phyloP scores from a whole-genome alignment of 2,797 vertebrate species.

The Monodelphis domestica region DNA sequence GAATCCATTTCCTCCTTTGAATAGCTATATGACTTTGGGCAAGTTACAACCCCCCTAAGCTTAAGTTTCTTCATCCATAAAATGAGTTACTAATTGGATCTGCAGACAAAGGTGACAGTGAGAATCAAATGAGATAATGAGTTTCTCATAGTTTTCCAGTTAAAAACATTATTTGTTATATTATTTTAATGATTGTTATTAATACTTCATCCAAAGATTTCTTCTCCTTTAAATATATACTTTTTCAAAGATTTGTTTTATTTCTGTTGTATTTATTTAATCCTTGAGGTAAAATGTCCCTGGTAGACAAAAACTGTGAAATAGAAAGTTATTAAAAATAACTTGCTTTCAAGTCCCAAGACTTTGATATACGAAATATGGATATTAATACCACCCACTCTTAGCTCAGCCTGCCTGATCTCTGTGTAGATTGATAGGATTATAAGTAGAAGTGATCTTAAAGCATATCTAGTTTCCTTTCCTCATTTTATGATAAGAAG shows the following conservation, averaged over 20 bases:
- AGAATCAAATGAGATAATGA: background rate
- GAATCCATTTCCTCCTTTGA: background rate
- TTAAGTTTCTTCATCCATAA: background rate
- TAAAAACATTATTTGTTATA: background rate
- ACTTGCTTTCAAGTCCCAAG: constrained; percentile 1
- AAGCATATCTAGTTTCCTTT: background rate
- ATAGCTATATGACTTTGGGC: background rate
- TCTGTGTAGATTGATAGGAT: background rate
- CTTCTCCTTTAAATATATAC: background rate
- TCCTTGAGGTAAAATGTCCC: constrained; percentile 45
- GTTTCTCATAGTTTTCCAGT: background rate
- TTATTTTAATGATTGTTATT: background rate
- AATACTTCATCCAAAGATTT: background rate
- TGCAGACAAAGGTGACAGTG: background rate
- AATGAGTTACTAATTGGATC: background rate
- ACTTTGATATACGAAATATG: constrained; percentile 48
- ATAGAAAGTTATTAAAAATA: constrained; percentile 16
- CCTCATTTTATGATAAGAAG: background rate
- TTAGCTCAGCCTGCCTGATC: constrained; percentile 36
- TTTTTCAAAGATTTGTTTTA: background rate
- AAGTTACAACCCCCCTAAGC: background rate
- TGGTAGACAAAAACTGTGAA: background rate
- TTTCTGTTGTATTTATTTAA: constrained; percentile 43
- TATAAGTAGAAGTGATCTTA: background rate
- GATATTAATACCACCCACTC: constrained; percentile 19